Evolutionary conservation across 2,113 vertebrate genomes (phyloP).

Genomic region (Sakesphorus luctuosus): DNA sequence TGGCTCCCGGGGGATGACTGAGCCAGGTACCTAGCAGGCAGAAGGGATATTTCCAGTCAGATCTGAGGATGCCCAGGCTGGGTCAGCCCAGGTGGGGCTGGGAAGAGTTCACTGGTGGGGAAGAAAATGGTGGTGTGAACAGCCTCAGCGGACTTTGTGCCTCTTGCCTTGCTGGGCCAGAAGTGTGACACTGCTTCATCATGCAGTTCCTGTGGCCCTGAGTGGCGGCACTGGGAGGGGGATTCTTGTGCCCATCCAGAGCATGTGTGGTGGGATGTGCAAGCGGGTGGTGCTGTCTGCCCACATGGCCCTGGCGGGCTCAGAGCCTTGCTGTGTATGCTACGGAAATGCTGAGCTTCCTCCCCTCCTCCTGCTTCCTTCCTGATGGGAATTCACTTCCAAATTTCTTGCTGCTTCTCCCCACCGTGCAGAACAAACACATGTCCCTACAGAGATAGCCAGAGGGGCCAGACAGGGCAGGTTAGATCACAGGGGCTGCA

Average conservation of each 20-base stretch:
- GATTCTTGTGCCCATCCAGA: background rate
- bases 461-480: background rate
- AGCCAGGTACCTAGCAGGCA: background rate
- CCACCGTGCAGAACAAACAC: background rate
- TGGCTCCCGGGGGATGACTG: background rate
- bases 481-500: background rate
- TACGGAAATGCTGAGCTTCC: conserved; percentile 49
- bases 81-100: background rate
- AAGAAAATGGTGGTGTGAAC: background rate
- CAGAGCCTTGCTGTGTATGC: background rate
- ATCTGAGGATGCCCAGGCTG: background rate
- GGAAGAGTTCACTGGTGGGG: fast-evolving
- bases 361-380: conserved; percentile 61
- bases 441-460: background rate
- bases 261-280: fast-evolving
- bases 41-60: background rate
- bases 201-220: fast-evolving
- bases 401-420: background rate
- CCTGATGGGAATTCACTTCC: conserved; percentile 46
- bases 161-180: background rate
- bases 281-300: background rate
- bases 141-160: background rate
- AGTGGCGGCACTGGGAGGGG: background rate
- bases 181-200: background rate
- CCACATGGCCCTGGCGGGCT: background rate